phyloP scores from a whole-genome alignment of 2,888 invertebrate genomes.

The Folsomia manolachei region DNA sequence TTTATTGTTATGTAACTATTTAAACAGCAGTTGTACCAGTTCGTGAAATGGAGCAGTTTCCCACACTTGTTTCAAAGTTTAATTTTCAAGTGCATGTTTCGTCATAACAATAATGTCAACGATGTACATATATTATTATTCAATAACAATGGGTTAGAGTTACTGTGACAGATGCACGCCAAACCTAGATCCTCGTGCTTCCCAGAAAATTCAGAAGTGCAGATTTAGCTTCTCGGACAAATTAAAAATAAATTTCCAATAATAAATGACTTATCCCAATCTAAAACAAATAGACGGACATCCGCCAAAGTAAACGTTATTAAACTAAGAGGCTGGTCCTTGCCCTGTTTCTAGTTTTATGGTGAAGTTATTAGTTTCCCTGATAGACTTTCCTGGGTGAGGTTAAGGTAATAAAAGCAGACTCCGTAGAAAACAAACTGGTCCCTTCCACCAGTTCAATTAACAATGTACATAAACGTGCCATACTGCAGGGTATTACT shows the following conservation, averaged over 20 bases:
- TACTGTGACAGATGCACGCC: not conserved
- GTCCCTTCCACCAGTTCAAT: not conserved
- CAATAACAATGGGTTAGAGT: not conserved
- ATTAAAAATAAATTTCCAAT: not conserved
- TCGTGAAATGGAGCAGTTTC: slow-evolving; percentile 1
- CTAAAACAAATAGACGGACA: slow-evolving; percentile 21
- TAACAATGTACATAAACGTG: slow-evolving; percentile 9
- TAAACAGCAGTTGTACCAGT: not conserved
- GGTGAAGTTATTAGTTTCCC: not conserved
- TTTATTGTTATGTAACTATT: not conserved
- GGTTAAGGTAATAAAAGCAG: not conserved
- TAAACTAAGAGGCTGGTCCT: not conserved
- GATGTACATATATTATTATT: too few species aligned
- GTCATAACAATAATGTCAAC: slow-evolving; percentile 5
- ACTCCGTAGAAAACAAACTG: not conserved
- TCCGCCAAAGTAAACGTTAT: too few species aligned
- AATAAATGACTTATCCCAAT: not conserved
- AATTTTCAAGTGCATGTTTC: slow-evolving; percentile 1
- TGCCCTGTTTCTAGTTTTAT: too few species aligned
- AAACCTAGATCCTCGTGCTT: not conserved
- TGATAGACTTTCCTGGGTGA: not conserved
- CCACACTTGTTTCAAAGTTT: not conserved
- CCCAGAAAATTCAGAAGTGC: not conserved
- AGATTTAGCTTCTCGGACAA: too few species aligned
- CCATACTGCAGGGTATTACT: slow-evolving; percentile 9